Evolutionary conservation across 2,797 vertebrate genomes (phyloP).

Genomic region (Cygnus olor): DNA sequence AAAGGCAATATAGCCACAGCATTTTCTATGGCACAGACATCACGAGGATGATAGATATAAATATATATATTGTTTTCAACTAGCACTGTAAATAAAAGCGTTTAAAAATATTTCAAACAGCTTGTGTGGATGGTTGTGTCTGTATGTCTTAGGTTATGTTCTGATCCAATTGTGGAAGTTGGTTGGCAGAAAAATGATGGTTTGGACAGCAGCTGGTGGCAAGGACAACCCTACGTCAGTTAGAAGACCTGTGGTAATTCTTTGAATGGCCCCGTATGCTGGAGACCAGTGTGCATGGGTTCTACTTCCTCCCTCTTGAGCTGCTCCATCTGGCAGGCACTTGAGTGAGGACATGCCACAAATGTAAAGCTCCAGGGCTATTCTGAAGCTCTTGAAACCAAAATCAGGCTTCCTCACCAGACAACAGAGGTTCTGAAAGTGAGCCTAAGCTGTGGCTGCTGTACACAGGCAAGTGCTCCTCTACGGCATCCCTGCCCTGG

Average conservation of each 20-base stretch:
- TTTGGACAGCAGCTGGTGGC: neutral
- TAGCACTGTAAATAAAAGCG: conserved; percentile 78
- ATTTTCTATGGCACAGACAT: conserved; percentile 76
- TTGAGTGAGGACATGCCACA: rapidly evolving
- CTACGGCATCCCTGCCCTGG: neutral
- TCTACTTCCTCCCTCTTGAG: neutral
- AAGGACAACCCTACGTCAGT: rapidly evolving
- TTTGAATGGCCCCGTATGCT: rapidly evolving
- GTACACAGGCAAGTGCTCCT: rapidly evolving
- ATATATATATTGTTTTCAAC: conserved; percentile 79
- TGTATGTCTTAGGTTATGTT: neutral
- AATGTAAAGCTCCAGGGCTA: neutral
- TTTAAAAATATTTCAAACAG: conserved; percentile 66
- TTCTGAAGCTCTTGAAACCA: rapidly evolving
- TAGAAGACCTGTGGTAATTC: rapidly evolving
- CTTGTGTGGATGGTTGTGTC: neutral
- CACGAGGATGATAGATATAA: conserved; percentile 73
- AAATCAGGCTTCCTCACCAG: rapidly evolving
- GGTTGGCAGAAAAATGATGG: neutral
- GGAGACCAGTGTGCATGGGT: rapidly evolving
- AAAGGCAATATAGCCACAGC: conserved; percentile 68
- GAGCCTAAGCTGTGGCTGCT: rapidly evolving
- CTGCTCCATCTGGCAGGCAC: neutral
- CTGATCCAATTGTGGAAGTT: neutral
- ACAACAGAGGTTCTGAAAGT: neutral